A percentile compares a stretch with the other conserved stretches of the same genome.
phyloP scores from a whole-genome alignment of 2,797 vertebrate species.

The Anolis apletophallus region DNA sequence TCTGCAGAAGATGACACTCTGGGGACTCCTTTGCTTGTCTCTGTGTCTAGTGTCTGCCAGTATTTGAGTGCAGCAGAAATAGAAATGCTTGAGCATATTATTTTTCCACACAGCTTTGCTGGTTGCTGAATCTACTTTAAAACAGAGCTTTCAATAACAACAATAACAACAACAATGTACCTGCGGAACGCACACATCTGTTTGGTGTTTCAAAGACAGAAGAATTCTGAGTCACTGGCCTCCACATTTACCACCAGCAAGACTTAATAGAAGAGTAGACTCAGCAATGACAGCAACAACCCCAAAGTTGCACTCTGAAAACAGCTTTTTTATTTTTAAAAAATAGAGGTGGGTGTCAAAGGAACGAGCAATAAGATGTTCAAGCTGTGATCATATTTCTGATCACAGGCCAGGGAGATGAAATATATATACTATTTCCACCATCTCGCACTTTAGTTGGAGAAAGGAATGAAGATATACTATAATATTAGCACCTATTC shows the following conservation, averaged over 20 bases:
- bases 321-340: constrained; percentile 52
- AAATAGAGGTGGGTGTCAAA: constrained; percentile 59
- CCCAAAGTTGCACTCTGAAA: constrained; percentile 75
- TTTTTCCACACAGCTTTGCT: constrained; percentile 71
- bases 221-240: constrained; percentile 75
- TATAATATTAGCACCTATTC: neutral
- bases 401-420: constrained; percentile 72
- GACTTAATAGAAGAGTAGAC: constrained; percentile 77
- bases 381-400: constrained; percentile 69
- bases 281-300: constrained; percentile 67
- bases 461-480: neutral
- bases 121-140: constrained; percentile 73
- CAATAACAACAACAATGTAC: constrained; percentile 57
- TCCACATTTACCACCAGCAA: constrained; percentile 66
- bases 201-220: constrained; percentile 75
- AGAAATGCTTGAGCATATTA: constrained; percentile 62
- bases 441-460: constrained; percentile 43
- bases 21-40: constrained; percentile 80
- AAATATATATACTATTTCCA: constrained; percentile 76
- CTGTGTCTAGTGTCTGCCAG: constrained; percentile 76
- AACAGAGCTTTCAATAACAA: constrained; percentile 79
- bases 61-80: constrained; percentile 70
- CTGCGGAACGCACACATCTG: constrained; percentile 25
- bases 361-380: constrained; percentile 65
- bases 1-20: constrained; percentile 78